Base-by-base conservation (phyloP, 2,888 invertebrate species). In the Hedya salicella region DNA sequence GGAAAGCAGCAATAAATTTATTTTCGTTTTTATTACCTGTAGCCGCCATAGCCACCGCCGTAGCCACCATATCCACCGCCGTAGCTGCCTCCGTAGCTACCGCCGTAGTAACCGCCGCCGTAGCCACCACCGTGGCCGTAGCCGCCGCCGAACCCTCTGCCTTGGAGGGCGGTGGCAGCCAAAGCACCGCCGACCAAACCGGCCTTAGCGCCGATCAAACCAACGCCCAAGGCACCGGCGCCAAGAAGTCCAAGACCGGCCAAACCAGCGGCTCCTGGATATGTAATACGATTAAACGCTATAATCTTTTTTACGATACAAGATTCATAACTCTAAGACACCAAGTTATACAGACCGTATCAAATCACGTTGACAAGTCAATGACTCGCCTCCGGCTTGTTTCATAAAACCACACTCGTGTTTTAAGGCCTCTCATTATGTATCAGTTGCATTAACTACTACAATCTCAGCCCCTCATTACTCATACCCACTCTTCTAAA, bases 141-240 rank as follows among this genome's bases (percentile, higher is more conserved):
- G 21, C 71, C 69, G 32, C 78, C 79, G 54, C 75, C 79, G 72
- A 78, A 79, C 70, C 85, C 76, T 53, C 80, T 75, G 63, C 80
- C 78, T 39, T 70, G 67, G 17, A 84, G 69, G 1, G 82, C 81
- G 3, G 75, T 62, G n/a, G 85, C 78, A 1, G 82, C 88, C 6
- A 90, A 36, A 1, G 86, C 89, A 0, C 91, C 91, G 0, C 91
- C 91, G 14, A 91, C 53, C 14, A 89, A 73, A 3, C 91, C 91
- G 32, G 85, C 85, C 63, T 84, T 85, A 69, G 83, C 86, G 1
- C 88, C 88, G 11, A 88, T 50, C 0, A 83, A 73, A 40, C 89
- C 89, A 3, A 87, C 88, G 1, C 89, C 89, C 2, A 90, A 68
- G 0, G 83, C 67, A 13, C 87, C 88, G 4, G 81, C 86, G 11